Base-by-base conservation (phyloP, 2,888 invertebrate genomes). In the Pyrocoelia pectoralis region DNA sequence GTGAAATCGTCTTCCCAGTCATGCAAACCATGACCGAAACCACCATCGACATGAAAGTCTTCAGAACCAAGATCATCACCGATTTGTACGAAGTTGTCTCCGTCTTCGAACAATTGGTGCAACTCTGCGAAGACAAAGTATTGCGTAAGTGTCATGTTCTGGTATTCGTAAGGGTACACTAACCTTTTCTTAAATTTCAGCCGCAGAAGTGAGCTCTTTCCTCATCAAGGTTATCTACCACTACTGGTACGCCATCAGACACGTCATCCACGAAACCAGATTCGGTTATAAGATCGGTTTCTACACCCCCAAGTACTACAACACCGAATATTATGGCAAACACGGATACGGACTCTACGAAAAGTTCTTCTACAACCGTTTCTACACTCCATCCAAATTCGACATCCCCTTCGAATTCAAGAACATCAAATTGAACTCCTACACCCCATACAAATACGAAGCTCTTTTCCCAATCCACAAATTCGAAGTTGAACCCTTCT, bases 81-180 rank as follows among this genome's bases (percentile, higher is more conserved):
- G n/a, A n/a, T n/a, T n/a, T n/a, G n/a, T n/a, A n/a, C n/a, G n/a
- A n/a, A n/a, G n/a, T n/a, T n/a, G n/a, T n/a, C n/a, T n/a, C n/a
- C n/a, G n/a, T n/a, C n/a, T n/a, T n/a, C n/a, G n/a, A n/a, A n/a
- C n/a, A n/a, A n/a, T n/a, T n/a, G n/a, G 17, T 53, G 4, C 50
- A 50, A 50, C 13, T 50, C 24, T 13, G 13, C 50, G 24, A 50
- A 19, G 10, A 10, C 14, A 38, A 19, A 12, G n/a, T 12, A 24
- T 15, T 38, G 12, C 53, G 53, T 53, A 53, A 53, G 53, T 10
- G 14, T 24, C n/a, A n/a, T n/a, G n/a, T 14, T 41, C 6, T 1
- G 8, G 41, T 13, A 9, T 4, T 38, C 2, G n/a, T 38, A 3
- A 10, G n/a, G 10, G 38, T 3, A 3, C 10, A 24, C 38, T 38